phyloP scores from a whole-genome alignment of 1,140 invertebrate genomes.

The Bursaphelenchus mucronatus region DNA sequence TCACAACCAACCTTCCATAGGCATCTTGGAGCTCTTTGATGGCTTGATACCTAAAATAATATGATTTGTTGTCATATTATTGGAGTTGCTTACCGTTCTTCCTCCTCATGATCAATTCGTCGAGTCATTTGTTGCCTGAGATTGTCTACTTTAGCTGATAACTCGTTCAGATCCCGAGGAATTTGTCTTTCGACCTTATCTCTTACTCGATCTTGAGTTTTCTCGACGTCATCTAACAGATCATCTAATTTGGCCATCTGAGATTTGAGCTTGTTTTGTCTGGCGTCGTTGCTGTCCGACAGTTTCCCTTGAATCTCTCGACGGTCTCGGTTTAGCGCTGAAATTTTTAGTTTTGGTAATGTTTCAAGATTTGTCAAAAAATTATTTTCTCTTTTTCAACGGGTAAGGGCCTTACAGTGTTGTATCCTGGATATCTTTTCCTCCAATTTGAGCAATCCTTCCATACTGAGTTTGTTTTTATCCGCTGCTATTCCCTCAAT shows the following conservation, averaged over 20 bases:
- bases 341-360: neutral
- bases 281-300: conserved; percentile 33
- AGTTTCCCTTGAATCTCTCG: conserved; percentile 48
- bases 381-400: neutral
- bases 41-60: conserved; percentile 47
- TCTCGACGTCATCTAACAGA: conserved; percentile 52
- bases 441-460: conserved; percentile 52
- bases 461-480: conserved; percentile 59
- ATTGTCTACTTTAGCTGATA: conserved; percentile 54
- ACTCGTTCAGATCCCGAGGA: conserved; percentile 55
- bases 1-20: conserved; percentile 37
- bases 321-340: conserved; percentile 48
- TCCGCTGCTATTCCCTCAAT: conserved; percentile 56
- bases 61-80: neutral
- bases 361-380: too few relatives aligned
- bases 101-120: conserved; percentile 55
- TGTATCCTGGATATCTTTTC: conserved; percentile 54
- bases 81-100: conserved; percentile 42
- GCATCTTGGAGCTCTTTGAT: conserved; percentile 57
- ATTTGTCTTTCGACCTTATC: conserved; percentile 58
- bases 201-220: conserved; percentile 48
- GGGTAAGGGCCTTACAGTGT: conserved; percentile 43
- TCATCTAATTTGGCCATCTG: conserved; percentile 51
- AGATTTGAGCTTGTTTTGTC: conserved; percentile 34
- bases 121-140: conserved; percentile 53